Evolutionary conservation across 2,113 vertebrate genomes (phyloP), one percentile per base, ranked within the genome.

Genomic region (Neodontobutis hainanensis): DNA sequence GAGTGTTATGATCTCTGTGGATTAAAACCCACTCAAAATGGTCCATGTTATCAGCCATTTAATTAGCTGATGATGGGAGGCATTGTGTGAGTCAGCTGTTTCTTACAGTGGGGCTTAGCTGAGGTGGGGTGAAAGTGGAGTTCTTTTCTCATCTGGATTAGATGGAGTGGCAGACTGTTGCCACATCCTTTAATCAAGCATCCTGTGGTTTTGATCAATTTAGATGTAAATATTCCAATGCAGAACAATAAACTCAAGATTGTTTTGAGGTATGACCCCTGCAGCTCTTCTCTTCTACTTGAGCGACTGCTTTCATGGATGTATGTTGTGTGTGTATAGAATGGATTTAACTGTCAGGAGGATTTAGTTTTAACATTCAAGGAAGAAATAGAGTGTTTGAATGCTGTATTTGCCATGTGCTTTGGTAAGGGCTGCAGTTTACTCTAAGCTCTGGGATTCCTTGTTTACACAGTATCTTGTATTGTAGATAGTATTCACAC

Each of bases 31-130:
- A 48, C 70, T 35, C 40, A 56, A 59, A 66, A 80, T 8, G 36
- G 32, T 77, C 38, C 43, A 15, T 67, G 53, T 62, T 61, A 49
- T 75, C 63, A 57, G 68, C 38, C 64, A 62, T 62, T 80, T 73
- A 83, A 79, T 76, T 79, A 71, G 61, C 38, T 32, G 27, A 51
- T 38, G 70, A 72, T 68, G 69, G 50, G 53, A 71, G 59, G 55
- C 60, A 43, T 61, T 34, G 62, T 14, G 48, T 82, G 78, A 85
- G 75, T 85, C 84, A 84, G 82, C 81, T 8, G 75, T 76, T 75
- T 76, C 51, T 67, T 44, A 53, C 43, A 59, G 46, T 47, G 44
- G 65, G 59, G 55, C 38, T 61, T 80, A 45, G 44, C 46, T 27
- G 68, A 66, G 44, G 47, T 38, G 52, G 55, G 64, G 68, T 61